Evolutionary conservation across 2,888 invertebrate genomes (phyloP).

Genomic region (Galerucella pusilla): DNA sequence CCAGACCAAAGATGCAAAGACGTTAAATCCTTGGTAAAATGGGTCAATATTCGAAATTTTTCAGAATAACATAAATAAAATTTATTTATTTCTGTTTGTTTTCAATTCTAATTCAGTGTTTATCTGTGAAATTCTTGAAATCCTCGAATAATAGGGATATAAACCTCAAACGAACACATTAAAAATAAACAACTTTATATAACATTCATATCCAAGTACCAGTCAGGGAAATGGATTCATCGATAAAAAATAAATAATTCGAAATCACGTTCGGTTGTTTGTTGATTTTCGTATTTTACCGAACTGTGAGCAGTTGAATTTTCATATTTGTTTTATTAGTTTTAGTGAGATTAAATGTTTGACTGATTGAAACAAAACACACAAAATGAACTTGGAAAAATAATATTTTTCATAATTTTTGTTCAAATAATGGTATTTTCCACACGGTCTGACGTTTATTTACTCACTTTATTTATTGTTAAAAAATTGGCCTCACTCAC

Average conservation of each 20-base stretch:
- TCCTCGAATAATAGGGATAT: neutral
- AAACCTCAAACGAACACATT: neutral
- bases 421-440: neutral
- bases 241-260: constrained; percentile 24
- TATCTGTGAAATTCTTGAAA: neutral
- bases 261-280: constrained; percentile 30
- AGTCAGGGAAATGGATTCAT: constrained; percentile 10
- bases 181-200: neutral
- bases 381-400: constrained; percentile 13
- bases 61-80: no score
- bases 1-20: no score
- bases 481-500: no score
- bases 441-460: no score
- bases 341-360: constrained; percentile 28
- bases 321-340: constrained; percentile 32
- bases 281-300: constrained; percentile 25
- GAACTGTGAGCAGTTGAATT: constrained; percentile 19
- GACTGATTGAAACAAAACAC: constrained; percentile 25
- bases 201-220: constrained; percentile 3
- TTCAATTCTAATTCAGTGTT: neutral
- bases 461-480: no score
- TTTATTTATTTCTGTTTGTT: neutral
- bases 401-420: neutral
- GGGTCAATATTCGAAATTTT: no score
- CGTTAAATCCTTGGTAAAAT: no score